These are phyloP conservation scores for Tenodera sinensis DNA, from an alignment of 2,888 invertebrate genomes.

Conservation along the genomic window DNA sequence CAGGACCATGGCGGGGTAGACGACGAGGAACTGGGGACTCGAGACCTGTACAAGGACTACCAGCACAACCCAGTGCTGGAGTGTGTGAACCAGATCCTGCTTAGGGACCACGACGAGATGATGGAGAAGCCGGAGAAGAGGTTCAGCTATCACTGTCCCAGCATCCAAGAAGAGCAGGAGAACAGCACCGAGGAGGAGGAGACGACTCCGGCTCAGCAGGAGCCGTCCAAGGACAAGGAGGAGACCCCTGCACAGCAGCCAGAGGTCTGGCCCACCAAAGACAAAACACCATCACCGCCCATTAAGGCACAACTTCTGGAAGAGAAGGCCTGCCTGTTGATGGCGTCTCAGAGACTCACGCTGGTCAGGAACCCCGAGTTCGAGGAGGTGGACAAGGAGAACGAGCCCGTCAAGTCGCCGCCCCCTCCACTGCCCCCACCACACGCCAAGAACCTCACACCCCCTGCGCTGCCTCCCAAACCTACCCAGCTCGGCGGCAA, in stretches of 20 bases:
- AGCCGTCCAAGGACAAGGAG: conserved; percentile 20
- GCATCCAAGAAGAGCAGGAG: conserved; percentile 32
- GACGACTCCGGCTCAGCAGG: conserved; percentile 31
- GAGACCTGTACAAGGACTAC: conserved; percentile 43
- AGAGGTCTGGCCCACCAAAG: conserved; percentile 8
- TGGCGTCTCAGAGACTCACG: conserved; percentile 42
- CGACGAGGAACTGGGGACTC: conserved; percentile 44
- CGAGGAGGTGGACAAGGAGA: conserved; percentile 50
- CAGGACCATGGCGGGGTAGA: conserved; percentile 46
- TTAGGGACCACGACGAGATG: conserved; percentile 55
- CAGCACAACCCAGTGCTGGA: conserved; percentile 81
- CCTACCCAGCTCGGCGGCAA: conserved; percentile 44
- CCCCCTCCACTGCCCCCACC: not conserved
- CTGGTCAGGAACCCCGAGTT: conserved; percentile 51
- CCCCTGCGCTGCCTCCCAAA: conserved; percentile 75
- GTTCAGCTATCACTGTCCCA: conserved; percentile 21
- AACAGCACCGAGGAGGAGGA: conserved; percentile 25
- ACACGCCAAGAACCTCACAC: conserved; percentile 38
- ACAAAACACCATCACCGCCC: conserved; percentile 27
- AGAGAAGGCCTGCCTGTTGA: conserved; percentile 43
- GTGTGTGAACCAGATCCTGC: conserved; percentile 79
- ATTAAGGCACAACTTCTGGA: conserved; percentile 36
- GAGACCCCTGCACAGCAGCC: conserved; percentile 16
- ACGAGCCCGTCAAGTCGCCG: conserved; percentile 53
- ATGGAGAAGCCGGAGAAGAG: conserved; percentile 47